phyloP scores from a whole-genome alignment of 2,113 vertebrate species.

The Chlorodrepanis virens region DNA sequence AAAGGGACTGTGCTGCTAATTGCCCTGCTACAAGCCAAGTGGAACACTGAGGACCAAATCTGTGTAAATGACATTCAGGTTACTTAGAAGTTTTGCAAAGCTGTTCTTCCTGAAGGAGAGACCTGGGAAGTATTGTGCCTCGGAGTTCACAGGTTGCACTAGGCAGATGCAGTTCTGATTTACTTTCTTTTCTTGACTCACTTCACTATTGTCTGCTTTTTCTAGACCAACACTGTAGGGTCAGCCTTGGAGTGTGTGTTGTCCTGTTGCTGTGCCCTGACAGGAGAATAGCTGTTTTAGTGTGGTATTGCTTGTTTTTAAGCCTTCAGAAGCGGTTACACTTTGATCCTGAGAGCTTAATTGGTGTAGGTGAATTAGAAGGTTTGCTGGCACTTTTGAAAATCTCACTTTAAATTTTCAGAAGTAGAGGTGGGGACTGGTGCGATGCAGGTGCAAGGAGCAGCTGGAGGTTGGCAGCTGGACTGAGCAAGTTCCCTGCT shows the following conservation, averaged over 20 bases:
- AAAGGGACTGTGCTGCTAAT: background rate
- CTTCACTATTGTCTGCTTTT: background rate
- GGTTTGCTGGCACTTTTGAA: background rate
- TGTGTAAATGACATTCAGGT: background rate
- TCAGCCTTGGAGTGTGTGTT: background rate
- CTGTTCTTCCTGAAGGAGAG: background rate
- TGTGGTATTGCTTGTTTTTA: background rate
- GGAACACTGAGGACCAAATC: background rate
- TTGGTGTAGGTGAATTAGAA: background rate
- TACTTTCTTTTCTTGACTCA: background rate
- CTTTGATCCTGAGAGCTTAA: background rate
- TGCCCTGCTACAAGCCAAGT: background rate
- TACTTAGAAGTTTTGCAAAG: conserved; percentile 9
- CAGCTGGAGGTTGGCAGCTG: background rate
- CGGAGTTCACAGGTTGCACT: background rate
- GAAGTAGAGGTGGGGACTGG: background rate
- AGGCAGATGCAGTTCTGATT: background rate
- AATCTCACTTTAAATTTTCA: background rate
- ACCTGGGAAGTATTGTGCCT: background rate
- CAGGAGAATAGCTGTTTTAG: background rate
- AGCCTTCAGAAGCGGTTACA: background rate
- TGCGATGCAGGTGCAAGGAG: no score
- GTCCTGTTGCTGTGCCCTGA: background rate
- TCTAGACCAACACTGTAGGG: background rate
- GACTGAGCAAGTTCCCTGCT: background rate